Conservation (phyloP, 1,140 invertebrate genomes). For the Portunus trituberculatus region DNA sequence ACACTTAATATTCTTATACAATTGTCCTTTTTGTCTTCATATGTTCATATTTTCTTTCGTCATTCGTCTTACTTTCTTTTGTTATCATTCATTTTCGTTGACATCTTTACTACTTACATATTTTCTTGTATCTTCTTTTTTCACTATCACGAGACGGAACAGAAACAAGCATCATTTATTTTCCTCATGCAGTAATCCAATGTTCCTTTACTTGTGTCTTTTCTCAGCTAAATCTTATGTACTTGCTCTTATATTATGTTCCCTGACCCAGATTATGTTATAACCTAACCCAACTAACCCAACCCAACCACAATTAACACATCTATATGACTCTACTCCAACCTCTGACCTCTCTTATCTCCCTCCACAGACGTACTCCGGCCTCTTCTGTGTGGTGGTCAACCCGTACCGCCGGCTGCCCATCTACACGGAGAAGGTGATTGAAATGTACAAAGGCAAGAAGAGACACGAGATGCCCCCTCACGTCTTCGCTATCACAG, state of each 20-base stretch:
- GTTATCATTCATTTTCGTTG: neutral
- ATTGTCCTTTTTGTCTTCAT: neutral
- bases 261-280: too few relatives aligned
- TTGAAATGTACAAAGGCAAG: slow-evolving; percentile 99
- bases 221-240: neutral
- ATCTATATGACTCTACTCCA: neutral
- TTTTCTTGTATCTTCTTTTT: too few relatives aligned
- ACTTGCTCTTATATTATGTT: too few relatives aligned
- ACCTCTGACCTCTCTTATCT: neutral
- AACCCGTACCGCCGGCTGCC: slow-evolving; percentile 99
- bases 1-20: too few relatives aligned
- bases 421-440: slow-evolving; percentile 99
- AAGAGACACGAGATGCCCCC: slow-evolving; percentile 99
- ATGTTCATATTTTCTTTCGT: neutral
- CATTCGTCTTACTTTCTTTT: neutral
- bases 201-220: too few relatives aligned
- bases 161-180: neutral
- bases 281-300: too few relatives aligned
- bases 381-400: slow-evolving; percentile 99
- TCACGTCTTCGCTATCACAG: slow-evolving; percentile 99
- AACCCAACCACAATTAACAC: too few relatives aligned
- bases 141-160: too few relatives aligned
- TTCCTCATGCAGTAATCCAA: neutral
- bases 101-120: too few relatives aligned
- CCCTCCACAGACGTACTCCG: slow-evolving; percentile 97